Evolutionary conservation across 2,797 vertebrate genomes (phyloP).

Genomic region (Luscinia megarhynchos): DNA sequence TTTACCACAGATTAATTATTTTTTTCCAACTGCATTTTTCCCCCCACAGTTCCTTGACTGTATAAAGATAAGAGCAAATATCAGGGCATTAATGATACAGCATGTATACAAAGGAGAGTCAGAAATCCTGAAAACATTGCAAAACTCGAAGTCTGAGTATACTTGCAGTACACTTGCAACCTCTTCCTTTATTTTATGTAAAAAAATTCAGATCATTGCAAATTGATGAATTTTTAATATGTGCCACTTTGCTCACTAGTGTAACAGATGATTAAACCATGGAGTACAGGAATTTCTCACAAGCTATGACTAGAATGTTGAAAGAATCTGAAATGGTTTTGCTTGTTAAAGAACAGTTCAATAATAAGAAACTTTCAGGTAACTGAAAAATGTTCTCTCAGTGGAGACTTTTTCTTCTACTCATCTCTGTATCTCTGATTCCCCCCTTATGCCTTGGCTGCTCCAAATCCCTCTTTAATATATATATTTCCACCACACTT

Average conservation of each 20-base stretch:
- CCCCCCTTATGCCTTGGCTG: background rate
- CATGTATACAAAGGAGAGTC: accelerated
- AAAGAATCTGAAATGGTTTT: background rate
- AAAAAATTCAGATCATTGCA: background rate
- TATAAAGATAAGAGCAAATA: background rate
- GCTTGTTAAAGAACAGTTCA: background rate
- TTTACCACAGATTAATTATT: background rate
- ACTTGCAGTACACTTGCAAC: background rate
- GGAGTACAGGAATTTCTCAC: background rate
- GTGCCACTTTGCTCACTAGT: background rate
- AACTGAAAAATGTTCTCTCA: background rate
- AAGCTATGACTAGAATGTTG: background rate
- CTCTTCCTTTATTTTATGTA: background rate
- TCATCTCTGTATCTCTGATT: background rate
- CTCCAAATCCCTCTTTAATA: background rate
- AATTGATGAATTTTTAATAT: background rate
- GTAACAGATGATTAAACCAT: background rate
- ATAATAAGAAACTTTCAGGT: background rate
- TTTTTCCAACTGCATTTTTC: background rate
- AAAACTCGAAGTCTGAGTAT: background rate
- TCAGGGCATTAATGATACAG: background rate
- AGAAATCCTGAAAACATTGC: background rate
- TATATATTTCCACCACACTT: background rate
- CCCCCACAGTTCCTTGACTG: background rate
- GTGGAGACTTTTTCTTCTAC: background rate